Base-by-base conservation (phyloP, 2,888 invertebrate species). In the Calephelis perditalis region DNA sequence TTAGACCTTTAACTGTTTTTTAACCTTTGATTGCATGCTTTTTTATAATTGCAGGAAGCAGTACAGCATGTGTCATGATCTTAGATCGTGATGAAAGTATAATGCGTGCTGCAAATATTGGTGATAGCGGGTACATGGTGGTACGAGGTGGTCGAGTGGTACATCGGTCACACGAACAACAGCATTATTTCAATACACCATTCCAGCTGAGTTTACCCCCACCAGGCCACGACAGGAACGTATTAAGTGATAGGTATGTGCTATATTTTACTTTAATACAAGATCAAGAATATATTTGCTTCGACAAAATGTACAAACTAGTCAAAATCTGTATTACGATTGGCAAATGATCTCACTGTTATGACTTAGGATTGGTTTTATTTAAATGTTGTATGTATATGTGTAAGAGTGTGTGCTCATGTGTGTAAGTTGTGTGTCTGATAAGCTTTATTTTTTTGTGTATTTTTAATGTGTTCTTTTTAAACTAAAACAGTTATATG, bases 151-250 rank as follows among this genome's bases (percentile, higher is more conserved):
- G 97, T 26, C 93, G 94, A 71, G 94, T 99, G 26, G 95, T 99
- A 37, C 96, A 98, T 79, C 94, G 97, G 66, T 98, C 98, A 5
- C 96, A 96, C 74, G 99, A 99, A 81, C 99, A 99, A 78, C 98
- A 98, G 76, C 99, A 99, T 86, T 99, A 99, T 89, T 99, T 99
- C 87, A 99, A 99, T 90, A 99, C 99, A 47, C 99, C 99, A 5
- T 99, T 97, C 92, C 99, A 99, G 86, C 92, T 99, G 68, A 97
- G 98, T 57, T 90, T 99, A 71, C 97, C 98, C 46, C 99, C 99
- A 35, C 97, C 98, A 1, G 96, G 96, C 11, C 95, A 96, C 71
- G 95, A 95, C 69, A 94, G 95, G 66, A 94, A 95, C 75, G 98
- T 98, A 65, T 93, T 98, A 26, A 96, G 96, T 82, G 98, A 98